Evolutionary conservation across 2,113 vertebrate genomes (phyloP), one percentile per base, ranked within the genome.

Genomic region (Neoarius graeffei): DNA sequence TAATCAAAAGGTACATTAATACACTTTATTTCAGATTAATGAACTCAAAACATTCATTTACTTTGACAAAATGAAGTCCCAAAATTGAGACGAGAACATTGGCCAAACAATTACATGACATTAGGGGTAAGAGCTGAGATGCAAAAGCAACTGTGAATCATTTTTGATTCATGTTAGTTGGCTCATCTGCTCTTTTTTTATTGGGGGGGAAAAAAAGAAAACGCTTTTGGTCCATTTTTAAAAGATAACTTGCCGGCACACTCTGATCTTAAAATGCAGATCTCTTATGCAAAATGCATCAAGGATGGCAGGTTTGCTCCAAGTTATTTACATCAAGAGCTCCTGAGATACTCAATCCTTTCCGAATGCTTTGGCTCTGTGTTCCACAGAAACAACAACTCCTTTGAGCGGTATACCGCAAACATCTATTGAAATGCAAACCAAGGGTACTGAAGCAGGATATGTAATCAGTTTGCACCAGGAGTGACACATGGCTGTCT

Each of bases 401-500:
- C 69, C 86, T 77, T 87, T 88, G 57, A 88, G 5, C 20, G 57
- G 23, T 48, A 35, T 48, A 83, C 27, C 67, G 56, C 69, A 77
- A 77, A 84, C 19, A 10, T 74, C 42, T 35, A 60, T n/a, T 84
- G 57, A 84, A 77, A 17, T 66, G 13, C 59, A 84, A 67, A 67
- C 59, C 59, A 67, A 84, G 42, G 50, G 50, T 27, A 67, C 20
- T 59, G 20, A 48, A 57, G 54, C 48, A 80, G 25, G 27, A 84
- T 23, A 14, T 54, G n/a, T 56, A 69, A 30, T 35, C 50, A 1
- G 30, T 56, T 20, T 54, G 66, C 20, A 69, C 62, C 74, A 19
- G 7, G 48, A 56, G 77, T 5, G 48, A 90, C 81, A 19, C n/a
- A 19, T 64, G 60, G 84, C 82, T 27, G 42, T 89, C 76, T 84